phyloP scores from a whole-genome alignment of 2,797 vertebrate genomes.

The Sphenopsis melanotis region DNA sequence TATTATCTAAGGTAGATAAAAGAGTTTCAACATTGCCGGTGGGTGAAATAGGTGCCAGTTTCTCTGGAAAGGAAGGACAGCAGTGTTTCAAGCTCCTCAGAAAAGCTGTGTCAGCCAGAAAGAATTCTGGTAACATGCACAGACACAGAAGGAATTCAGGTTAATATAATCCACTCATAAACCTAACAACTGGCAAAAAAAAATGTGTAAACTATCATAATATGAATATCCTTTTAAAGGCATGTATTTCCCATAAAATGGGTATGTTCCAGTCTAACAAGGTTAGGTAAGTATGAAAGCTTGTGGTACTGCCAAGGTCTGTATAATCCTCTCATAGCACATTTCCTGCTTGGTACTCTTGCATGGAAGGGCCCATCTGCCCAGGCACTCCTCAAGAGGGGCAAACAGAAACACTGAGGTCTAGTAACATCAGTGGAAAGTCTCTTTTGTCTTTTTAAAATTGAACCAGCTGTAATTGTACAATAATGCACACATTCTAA shows the following conservation, averaged over 20 bases:
- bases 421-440: background rate
- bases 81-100: background rate
- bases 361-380: background rate
- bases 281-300: background rate
- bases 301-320: background rate
- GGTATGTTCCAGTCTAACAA: background rate
- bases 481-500: background rate
- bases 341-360: background rate
- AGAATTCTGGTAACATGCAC: background rate
- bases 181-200: background rate
- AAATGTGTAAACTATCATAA: background rate
- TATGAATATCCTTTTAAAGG: background rate
- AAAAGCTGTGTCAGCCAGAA: background rate
- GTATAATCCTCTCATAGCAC: background rate
- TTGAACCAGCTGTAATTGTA: background rate
- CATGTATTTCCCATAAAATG: background rate
- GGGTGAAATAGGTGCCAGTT: background rate
- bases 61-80: background rate
- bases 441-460: background rate
- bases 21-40: background rate
- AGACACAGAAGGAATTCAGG: background rate
- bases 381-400: background rate
- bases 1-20: background rate
- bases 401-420: background rate
- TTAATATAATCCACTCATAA: background rate